Evolutionary conservation across 2,113 vertebrate genomes (phyloP), one percentile per base, ranked within the genome.

Genomic region (Syngnathus floridae): DNA sequence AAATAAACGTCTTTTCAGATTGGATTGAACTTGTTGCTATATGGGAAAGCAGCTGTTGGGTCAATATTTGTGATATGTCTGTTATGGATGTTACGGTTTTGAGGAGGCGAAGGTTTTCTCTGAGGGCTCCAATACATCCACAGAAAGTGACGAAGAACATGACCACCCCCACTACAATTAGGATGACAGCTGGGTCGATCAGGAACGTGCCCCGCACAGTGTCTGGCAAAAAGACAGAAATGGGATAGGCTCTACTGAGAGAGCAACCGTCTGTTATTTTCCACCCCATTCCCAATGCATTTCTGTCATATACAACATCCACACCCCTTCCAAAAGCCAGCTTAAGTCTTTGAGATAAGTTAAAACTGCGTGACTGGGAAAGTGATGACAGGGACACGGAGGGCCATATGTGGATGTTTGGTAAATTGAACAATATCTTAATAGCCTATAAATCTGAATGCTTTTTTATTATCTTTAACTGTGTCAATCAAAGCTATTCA

Each of bases 141-240:
- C 91, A 91, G 86, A 91, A 92, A 43, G 91, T 92, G 82, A 92
- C 90, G 86, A 91, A 90, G 87, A 92, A 92, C 89, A 92, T 91
- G 78, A 92, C 87, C 78, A 91, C 90, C 63, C 91, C 91, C 74
- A 91, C 88, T 67, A 88, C 85, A 46, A 92, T 92, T 60, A 92
- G 86, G 76, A 91, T 84, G 79, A 91, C 74, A 19, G 89, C 89
- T 6, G 90, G 91, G 84, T 92, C 90, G 63, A 92, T 83, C 51
- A 92, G 74, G 81, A 92, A 91, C 0, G 87, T 85, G 84, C 91
- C 90, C 57, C 87, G 85, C 58, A 92, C 90, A 0, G 90, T 81
- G 70, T 92, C 90, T 92, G 87, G 46, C 62, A 68, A 55, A 67
- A 67, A 79, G 67, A 80, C 0, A 58, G 35, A 54, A 35, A 60